A percentile compares a stretch with the other conserved stretches of the same genome.
Conservation (phyloP, 2,888 invertebrate species). For the Tortricodes alternella region DNA sequence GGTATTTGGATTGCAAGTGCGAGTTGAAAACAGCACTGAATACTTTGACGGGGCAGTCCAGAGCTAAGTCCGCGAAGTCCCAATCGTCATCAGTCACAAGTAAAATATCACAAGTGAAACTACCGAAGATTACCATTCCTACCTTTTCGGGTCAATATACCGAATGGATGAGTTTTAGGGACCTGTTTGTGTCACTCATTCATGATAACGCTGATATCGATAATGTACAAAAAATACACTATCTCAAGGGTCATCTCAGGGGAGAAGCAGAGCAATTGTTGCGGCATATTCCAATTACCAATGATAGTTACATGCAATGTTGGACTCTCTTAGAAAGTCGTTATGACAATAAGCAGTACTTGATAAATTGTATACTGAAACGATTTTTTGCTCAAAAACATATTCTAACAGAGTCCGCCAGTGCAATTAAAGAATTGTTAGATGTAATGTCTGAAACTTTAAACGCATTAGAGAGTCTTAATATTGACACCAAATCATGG, state of each 20-base stretch:
- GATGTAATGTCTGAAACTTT: slow-evolving; percentile 17
- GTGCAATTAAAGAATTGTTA: slow-evolving; percentile 12
- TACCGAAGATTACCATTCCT: neutral
- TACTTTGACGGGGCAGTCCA: neutral
- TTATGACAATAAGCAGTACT: slow-evolving; percentile 27
- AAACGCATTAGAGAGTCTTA: slow-evolving; percentile 11
- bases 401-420: slow-evolving; percentile 13
- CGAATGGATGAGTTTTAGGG: slow-evolving; percentile 19
- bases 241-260: neutral
- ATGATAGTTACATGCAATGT: neutral
- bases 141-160: slow-evolving; percentile 17
- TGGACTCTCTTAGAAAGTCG: slow-evolving; percentile 22
- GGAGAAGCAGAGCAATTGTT: neutral
- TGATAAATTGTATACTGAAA: slow-evolving; percentile 17
- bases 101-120: neutral
- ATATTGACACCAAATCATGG: slow-evolving; percentile 25
- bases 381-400: slow-evolving; percentile 14
- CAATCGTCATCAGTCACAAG: neutral
- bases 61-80: neutral
- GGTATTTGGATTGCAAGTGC: neutral
- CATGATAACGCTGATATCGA: slow-evolving; percentile 8
- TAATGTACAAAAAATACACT: neutral
- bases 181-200: slow-evolving; percentile 18
- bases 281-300: neutral
- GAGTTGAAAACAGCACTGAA: neutral